Conservation (phyloP, 2,797 vertebrate genomes). For the Manis javanica region DNA sequence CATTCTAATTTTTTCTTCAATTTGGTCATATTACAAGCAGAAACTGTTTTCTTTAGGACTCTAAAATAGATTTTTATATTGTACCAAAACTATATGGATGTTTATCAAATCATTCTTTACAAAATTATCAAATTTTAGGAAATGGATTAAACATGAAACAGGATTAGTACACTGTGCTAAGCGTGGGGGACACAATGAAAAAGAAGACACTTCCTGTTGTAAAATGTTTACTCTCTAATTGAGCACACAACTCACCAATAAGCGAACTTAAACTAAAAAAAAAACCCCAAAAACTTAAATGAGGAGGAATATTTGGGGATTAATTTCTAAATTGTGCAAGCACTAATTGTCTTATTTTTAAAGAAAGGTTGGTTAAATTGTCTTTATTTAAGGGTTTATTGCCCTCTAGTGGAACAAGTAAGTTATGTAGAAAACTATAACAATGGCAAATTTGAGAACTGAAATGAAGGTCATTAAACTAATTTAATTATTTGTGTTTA, state of each 20-base stretch:
- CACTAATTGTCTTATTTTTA: slow-evolving; percentile 13
- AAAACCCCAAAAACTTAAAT: neutral
- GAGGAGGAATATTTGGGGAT: neutral
- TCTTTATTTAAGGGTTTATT: slow-evolving; percentile 65
- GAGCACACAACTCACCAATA: slow-evolving; percentile 11
- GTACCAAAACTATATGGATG: neutral
- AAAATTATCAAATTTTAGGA: slow-evolving; percentile 25
- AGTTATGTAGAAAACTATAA: neutral
- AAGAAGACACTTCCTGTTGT: neutral
- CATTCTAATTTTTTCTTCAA: neutral
- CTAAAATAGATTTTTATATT: slow-evolving; percentile 21
- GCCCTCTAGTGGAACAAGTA: slow-evolving; percentile 72
- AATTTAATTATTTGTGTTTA: slow-evolving; percentile 40
- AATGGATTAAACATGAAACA: neutral
- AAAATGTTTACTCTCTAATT: slow-evolving; percentile 14
- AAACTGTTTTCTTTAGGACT: neutral
- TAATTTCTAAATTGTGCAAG: slow-evolving; percentile 50
- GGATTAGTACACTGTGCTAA: neutral
- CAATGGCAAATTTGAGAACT: slow-evolving; percentile 26
- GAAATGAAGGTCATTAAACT: neutral
- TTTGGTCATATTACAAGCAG: neutral
- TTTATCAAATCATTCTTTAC: slow-evolving; percentile 23
- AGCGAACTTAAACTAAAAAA: neutral
- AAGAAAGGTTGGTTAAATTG: neutral
- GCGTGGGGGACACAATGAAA: neutral